Base-by-base conservation (phyloP, 1,140 invertebrate genomes). In the Aphis craccivora region DNA sequence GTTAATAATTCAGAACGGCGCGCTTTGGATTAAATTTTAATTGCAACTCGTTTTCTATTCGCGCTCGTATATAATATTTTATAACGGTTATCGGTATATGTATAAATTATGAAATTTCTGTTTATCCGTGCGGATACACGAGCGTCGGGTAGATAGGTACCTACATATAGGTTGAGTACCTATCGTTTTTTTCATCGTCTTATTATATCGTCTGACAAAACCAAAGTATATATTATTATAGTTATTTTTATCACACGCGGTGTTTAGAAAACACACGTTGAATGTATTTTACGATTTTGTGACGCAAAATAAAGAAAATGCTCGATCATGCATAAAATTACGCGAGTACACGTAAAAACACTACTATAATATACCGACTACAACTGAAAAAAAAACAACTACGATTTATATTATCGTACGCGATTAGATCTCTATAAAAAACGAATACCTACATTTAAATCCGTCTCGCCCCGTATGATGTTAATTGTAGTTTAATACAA, bases 21-120 rank as follows among this genome's bases (percentile, higher is more conserved):
- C 45, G 48, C 87, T 88, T 53, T 53, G 87, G 48, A 88, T 88
- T 53, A 88, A 51, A 88, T 88, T 88, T 88, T 88, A 88, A 88
- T 88, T 53, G 87, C 45, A 18, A 53, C 87, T 53, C n/a, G 87
- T 88, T 53, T 88, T 53, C 48, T 53, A 88, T 87, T 48, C n/a
- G 45, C 48, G 87, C 30, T 87, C 84, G 40, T 87, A 45, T 87
- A 45, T 87, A 87, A 87, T 87, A 87, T 45, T 40, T 40, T 45
- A 45, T 87, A 87, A 87, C 84, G 43, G 40, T 87, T 37, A 86
- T 43, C n/a, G 35, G 23, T 40, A 84, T 23, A 40, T 84, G 37
- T 84, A 84, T 84, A 40, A 84, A 84, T 84, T 84, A 84, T 84
- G 83, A 84, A 84, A 84, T 84, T 43, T 84, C 83, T 84, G 83